Base-by-base conservation (phyloP, 2,113 vertebrate genomes). In the Labeo rohita region DNA sequence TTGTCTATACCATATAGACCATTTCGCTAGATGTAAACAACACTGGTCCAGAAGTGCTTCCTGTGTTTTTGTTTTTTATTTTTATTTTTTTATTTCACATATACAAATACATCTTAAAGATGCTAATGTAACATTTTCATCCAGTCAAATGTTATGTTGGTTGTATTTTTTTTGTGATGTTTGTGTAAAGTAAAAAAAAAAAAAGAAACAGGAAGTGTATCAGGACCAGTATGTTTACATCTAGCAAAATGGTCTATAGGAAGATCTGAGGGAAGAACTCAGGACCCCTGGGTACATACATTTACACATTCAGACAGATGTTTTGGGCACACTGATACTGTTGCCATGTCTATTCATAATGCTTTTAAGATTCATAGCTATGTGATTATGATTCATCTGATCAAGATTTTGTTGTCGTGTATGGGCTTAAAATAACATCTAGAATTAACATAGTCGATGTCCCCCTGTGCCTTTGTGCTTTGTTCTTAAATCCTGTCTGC, bases 401-500 rank as follows among this genome's bases (percentile, higher is more conserved):
- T 39, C 54, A 61, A 21, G 52, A 45, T 21, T 79, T 8, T n/a
- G n/a, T 50, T n/a, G 11, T 80, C 8, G 63, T 66, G 52, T 28
- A 73, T 65, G 65, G 23, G 21, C 78, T n/a, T 79, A 65, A 80
- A 80, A 47, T 23, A 36, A 34, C 63, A 18, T 49, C 61, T 28
- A 66, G 39, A 43, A 9, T 65, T 4, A 65, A 80, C n/a, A 23
- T 2, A 18, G 23, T 18, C 8, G 13, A 47, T 28, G 79, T 65
- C 21, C 39, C 6, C 21, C 43, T 28, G 43, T 65, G n/a, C 12
- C 43, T 66, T 54, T 77, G 34, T 21, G 11, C 36, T 79, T 39
- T 50, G 80, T 21, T 66, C 65, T 39, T 52, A 52, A 81, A 82
- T 70, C 16, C 16, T 39, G 80, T 82, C 28, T 70, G 80, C 47